These are phyloP conservation scores for Tenthredo notha DNA, from an alignment of 2,888 invertebrate genomes.

Conservation along the genomic window DNA sequence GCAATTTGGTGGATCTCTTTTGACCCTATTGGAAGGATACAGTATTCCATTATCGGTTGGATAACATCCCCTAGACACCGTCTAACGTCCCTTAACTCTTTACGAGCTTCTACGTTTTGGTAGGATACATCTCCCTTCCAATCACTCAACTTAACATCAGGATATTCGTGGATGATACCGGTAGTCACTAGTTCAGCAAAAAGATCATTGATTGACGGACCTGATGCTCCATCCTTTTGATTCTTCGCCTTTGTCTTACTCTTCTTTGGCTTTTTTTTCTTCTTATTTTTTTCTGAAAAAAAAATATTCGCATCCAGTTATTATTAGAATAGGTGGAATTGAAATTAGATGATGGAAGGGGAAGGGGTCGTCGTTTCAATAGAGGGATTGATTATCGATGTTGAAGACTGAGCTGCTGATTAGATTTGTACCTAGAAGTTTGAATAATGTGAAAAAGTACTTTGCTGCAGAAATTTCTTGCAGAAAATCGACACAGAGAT, in stretches of 20 bases:
- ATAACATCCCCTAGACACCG: conserved; percentile 83
- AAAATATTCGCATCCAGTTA: not conserved
- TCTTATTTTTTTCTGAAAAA: conserved; percentile 47
- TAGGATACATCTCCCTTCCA: conserved; percentile 86
- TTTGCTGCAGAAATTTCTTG: not conserved
- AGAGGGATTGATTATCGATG: not conserved
- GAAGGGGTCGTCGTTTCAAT: not conserved
- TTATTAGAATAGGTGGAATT: not conserved
- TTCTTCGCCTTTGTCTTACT: conserved; percentile 57
- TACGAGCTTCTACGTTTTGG: conserved; percentile 80
- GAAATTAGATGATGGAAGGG: not conserved
- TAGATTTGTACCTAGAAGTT: not conserved
- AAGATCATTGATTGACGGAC: conserved; percentile 83
- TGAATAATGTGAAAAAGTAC: not conserved
- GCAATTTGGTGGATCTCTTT: conserved; percentile 69
- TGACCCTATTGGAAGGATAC: conserved; percentile 81
- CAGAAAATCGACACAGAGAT: not conserved
- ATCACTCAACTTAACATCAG: conserved; percentile 81
- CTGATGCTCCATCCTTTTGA: conserved; percentile 72
- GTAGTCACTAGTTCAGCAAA: conserved; percentile 86
- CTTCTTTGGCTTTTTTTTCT: conserved; percentile 47
- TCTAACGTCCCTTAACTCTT: conserved; percentile 77
- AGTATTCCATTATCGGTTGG: conserved; percentile 82
- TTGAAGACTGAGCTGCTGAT: not conserved
- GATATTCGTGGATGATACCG: conserved; percentile 85